Evolutionary conservation across 2,113 vertebrate species (phyloP).

Genomic region (Pycnonotus jocosus): DNA sequence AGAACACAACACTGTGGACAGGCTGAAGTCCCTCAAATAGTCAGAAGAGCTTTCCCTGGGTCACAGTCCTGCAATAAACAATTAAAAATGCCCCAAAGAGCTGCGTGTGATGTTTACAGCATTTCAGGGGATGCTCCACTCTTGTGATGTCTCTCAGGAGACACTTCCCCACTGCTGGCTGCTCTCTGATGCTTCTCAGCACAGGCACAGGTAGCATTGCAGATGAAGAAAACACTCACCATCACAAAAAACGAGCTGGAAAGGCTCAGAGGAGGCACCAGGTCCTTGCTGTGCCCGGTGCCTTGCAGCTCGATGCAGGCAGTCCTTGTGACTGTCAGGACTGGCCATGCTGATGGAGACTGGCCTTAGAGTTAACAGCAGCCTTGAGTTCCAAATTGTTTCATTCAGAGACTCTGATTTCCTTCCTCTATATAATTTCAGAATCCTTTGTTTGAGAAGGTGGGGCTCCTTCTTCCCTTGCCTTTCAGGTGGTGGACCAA

Average conservation of each 20-base stretch:
- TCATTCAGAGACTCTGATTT: neutral
- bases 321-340: neutral
- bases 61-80: neutral
- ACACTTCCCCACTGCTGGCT: neutral
- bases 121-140: neutral
- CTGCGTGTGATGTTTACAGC: neutral
- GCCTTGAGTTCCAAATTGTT: neutral
- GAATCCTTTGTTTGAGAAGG: neutral
- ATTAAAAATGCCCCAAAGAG: neutral
- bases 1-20: neutral
- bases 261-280: neutral
- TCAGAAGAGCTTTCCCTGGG: neutral
- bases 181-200: neutral
- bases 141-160: neutral
- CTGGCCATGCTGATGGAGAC: neutral
- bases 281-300: accelerated
- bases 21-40: neutral
- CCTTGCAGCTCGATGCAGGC: neutral
- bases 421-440: neutral
- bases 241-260: neutral
- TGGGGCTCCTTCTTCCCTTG: neutral
- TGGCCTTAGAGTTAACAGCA: neutral
- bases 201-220: neutral
- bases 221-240: neutral
- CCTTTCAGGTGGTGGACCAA: neutral